phyloP scores from a whole-genome alignment of 2,113 vertebrate species.

The Psophia crepitans region DNA sequence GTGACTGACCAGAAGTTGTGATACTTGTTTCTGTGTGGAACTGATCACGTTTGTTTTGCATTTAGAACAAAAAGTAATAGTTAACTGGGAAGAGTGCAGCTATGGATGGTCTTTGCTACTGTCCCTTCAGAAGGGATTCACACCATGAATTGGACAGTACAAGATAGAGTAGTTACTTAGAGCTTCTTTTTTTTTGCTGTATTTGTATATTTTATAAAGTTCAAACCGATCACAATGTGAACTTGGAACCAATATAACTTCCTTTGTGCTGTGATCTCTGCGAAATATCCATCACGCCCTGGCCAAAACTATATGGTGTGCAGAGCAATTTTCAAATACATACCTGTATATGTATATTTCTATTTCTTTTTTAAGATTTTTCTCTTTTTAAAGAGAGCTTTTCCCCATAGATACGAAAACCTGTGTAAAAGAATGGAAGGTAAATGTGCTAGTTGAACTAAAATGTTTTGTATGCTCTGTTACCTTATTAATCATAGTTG shows the following conservation, averaged over 20 bases:
- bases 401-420: neutral
- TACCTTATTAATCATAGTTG: neutral
- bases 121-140: neutral
- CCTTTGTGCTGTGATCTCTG: neutral
- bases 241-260: neutral
- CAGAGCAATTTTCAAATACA: neutral
- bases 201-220: neutral
- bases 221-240: neutral
- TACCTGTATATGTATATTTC: neutral
- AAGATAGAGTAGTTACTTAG: neutral
- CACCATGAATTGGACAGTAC: neutral
- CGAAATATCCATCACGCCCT: neutral
- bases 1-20: neutral
- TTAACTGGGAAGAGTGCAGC: neutral
- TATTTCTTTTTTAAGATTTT: neutral
- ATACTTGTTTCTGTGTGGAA: neutral
- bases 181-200: neutral
- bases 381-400: neutral
- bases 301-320: neutral
- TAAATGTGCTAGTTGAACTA: neutral
- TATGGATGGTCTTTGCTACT: neutral
- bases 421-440: neutral
- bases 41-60: rapidly evolving
- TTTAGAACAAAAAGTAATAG: rapidly evolving
- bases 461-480: neutral